Percentiles rank a stretch among this genome's conserved stretches.
Conservation (phyloP, 2,113 vertebrate species). For the Paramisgurnus dabryanus region DNA sequence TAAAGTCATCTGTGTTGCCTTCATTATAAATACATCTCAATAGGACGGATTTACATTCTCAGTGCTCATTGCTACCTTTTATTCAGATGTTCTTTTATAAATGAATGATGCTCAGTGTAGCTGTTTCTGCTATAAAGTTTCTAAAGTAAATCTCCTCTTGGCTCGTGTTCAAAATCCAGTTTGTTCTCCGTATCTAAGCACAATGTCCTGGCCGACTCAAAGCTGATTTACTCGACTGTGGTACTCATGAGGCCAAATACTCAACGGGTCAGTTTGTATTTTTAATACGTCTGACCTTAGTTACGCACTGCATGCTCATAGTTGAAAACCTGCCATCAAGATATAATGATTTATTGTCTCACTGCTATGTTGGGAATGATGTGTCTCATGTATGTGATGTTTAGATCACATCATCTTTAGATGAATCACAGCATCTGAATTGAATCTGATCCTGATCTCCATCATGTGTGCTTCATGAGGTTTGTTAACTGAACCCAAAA, state of each 20-base stretch:
- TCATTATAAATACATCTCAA: too few species aligned
- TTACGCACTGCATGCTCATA: background rate
- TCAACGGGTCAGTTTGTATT: too few species aligned
- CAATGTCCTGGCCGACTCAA: background rate
- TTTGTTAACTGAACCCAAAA: constrained; percentile 6
- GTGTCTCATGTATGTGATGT: background rate
- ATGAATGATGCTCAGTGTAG: too few species aligned
- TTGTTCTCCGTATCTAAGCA: background rate
- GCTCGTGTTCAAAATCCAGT: too few species aligned
- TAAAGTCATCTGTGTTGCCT: too few species aligned
- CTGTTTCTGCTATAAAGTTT: too few species aligned
- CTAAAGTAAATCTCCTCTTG: too few species aligned
- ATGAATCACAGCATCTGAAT: constrained; percentile 5
- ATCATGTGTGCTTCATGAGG: background rate
- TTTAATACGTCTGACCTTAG: background rate
- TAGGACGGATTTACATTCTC: too few species aligned
- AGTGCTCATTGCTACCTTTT: too few species aligned
- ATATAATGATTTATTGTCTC: too few species aligned
- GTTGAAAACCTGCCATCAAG: constrained; percentile 6
- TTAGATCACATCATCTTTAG: background rate
- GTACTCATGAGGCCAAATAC: background rate
- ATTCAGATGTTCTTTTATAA: too few species aligned
- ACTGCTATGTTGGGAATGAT: background rate
- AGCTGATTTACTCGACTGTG: background rate
- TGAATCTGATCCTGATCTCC: constrained; percentile 4